phyloP scores from a whole-genome alignment of 53 echinoderm and acorn worm species.

The Crossaster papposus region DNA sequence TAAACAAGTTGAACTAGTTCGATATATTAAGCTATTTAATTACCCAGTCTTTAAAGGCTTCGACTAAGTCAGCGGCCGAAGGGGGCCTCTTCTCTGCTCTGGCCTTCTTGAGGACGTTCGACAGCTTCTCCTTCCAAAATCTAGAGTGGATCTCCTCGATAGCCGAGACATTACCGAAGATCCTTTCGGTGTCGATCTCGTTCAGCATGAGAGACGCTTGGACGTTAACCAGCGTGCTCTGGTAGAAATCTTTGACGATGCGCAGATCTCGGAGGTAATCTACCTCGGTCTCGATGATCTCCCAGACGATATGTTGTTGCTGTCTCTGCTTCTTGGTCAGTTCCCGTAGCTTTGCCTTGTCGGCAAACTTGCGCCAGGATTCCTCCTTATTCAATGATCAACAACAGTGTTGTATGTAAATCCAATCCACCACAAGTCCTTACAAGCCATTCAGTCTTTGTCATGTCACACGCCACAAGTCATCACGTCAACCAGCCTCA shows the following conservation, averaged over 20 bases:
- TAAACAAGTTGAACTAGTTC: too few relatives aligned
- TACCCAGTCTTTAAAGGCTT: constrained; percentile 67
- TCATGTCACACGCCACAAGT: too few relatives aligned
- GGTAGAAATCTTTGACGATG: constrained; percentile 88
- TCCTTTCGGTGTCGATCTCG: constrained; percentile 91
- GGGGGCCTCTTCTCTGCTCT: constrained; percentile 49
- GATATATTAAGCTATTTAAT: too few relatives aligned
- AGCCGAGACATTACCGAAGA: constrained; percentile 85
- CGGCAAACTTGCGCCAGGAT: constrained; percentile 69
- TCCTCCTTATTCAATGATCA: constrained; percentile 59
- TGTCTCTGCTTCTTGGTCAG: constrained; percentile 78
- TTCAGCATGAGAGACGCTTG: constrained; percentile 81
- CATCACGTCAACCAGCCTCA: too few relatives aligned
- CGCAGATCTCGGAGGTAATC: constrained; percentile 81
- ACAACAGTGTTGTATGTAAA: neutral
- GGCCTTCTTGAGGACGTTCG: constrained; percentile 60
- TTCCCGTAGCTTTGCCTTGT: constrained; percentile 39
- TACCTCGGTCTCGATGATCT: constrained; percentile 79
- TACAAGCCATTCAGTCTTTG: neutral
- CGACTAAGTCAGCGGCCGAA: constrained; percentile 54
- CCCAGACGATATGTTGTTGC: constrained; percentile 93
- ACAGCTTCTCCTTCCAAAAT: constrained; percentile 83
- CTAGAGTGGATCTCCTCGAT: constrained; percentile 79
- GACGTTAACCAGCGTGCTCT: constrained; percentile 81
- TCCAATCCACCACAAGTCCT: neutral